Base-by-base conservation (phyloP, 2,113 vertebrate genomes). In the Dermatemys mawii region DNA sequence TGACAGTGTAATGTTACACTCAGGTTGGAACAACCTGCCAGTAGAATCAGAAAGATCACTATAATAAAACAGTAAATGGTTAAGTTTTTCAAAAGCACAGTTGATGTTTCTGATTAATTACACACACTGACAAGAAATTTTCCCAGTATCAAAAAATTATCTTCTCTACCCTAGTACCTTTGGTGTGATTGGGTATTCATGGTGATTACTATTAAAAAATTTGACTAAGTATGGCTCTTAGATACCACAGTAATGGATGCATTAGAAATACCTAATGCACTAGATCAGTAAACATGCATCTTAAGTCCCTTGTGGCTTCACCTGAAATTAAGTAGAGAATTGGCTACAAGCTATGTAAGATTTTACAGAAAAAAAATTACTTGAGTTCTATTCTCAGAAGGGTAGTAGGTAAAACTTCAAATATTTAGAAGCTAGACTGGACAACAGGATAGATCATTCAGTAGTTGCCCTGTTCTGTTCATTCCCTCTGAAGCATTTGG, bases 11-110 rank as follows among this genome's bases (percentile, higher is more conserved):
- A 1, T 2, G 7, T 86, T 84, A 80, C 81, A 35, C 17, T 94
- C 44, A 1, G 90, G 94, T 93, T 9, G 89, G 89, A 94, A 96
- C 13, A 97, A 90, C 29, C 93, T 97, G 92, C 54, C 84, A 67
- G 76, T 21, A 81, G 93, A 92, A 87, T 88, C 90, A 38, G 79
- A 80, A 44, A 26, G 5, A 41, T 94, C 92, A 81, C 97, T 97
- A 70, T 63, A 55, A 63, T 81, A 86, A n/a, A 3, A 10, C 4
- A 70, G 2, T n/a, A 70, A 73, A 26, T 38, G 60, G 55, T 49
- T 41, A 6, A 44, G 21, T 75, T 14, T 46, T 75, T 46, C 27
- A 6, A 75, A 46, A 11, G n/a, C n/a, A 27, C 24, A 27, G 41
- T 75, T 41, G 9, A 26, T 26, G 41, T 75, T 75, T 44, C 63